These are phyloP conservation scores for Lampris incognitus DNA, from an alignment of 2,113 vertebrate species.

Conservation along the genomic window DNA sequence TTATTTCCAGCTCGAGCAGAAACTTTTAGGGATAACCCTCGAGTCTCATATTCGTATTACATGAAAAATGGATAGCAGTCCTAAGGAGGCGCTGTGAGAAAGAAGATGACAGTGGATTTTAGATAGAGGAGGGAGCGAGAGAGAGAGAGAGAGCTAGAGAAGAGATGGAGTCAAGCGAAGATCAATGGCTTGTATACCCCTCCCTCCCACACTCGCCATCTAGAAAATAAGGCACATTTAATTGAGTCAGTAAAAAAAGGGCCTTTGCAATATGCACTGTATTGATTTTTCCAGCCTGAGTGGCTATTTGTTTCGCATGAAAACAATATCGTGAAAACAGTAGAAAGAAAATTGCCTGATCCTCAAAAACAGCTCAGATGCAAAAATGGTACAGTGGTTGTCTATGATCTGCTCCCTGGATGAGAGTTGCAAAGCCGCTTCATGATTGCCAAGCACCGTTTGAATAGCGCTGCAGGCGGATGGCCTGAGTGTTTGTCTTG, in stretches of 20 bases:
- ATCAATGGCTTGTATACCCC: slow-evolving; percentile 35
- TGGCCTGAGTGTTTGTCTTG: slow-evolving; percentile 15
- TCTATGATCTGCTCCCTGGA: slow-evolving; percentile 12
- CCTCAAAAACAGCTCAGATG: slow-evolving; percentile 4
- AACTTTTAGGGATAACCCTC: slow-evolving; percentile 39
- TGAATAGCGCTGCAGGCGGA: slow-evolving; percentile 33
- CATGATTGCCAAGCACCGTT: slow-evolving; percentile 10
- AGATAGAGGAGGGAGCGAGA: background rate
- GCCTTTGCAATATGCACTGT: slow-evolving; percentile 29
- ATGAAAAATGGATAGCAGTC: slow-evolving; percentile 47
- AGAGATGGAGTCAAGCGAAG: background rate
- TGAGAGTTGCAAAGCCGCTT: slow-evolving; percentile 25
- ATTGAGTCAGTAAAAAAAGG: slow-evolving; percentile 48
- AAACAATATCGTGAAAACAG: slow-evolving; percentile 27
- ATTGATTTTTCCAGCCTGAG: slow-evolving; percentile 49
- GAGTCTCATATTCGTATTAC: slow-evolving; percentile 40
- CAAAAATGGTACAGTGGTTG: slow-evolving; percentile 4
- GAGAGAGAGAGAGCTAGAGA: slow-evolving; percentile 14
- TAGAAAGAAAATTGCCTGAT: slow-evolving; percentile 8
- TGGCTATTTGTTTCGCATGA: slow-evolving; percentile 38
- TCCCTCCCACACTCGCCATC: slow-evolving; percentile 15
- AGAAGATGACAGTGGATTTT: slow-evolving; percentile 19
- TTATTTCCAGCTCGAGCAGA: slow-evolving; percentile 12
- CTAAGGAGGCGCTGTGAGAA: slow-evolving; percentile 8
- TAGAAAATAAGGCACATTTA: slow-evolving; percentile 41